Conservation (phyloP, 2,888 invertebrate species). For the Formica aserva region DNA sequence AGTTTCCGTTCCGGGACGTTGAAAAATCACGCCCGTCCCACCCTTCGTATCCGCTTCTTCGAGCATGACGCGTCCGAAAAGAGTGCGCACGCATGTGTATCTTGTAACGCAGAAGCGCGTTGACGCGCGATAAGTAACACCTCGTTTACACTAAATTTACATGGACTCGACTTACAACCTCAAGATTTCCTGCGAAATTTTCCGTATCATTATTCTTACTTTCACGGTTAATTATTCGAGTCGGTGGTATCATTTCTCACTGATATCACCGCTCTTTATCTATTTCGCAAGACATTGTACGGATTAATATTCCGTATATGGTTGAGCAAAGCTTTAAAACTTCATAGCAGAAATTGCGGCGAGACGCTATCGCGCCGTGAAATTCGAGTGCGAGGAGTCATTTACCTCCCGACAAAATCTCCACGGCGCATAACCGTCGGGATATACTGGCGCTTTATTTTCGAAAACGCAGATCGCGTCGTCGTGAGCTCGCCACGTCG, state of each 20-base stretch:
- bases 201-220: background rate
- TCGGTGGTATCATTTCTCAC: too few species aligned
- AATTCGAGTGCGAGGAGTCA: conserved; percentile 32
- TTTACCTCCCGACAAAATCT: conserved; percentile 1
- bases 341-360: conserved; percentile 46
- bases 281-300: conserved; percentile 16
- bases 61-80: conserved; percentile 65
- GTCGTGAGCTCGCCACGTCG: conserved; percentile 56
- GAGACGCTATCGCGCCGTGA: conserved; percentile 37
- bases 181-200: background rate
- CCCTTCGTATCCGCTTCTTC: conserved; percentile 47
- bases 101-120: conserved; percentile 15
- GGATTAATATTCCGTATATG: conserved; percentile 20
- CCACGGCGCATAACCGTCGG: conserved; percentile 34
- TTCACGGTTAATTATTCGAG: background rate
- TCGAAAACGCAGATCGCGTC: conserved; percentile 54
- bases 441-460: conserved; percentile 66
- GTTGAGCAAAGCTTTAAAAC: conserved; percentile 37
- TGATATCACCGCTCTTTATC: background rate
- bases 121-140: conserved; percentile 40
- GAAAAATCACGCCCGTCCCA: conserved; percentile 70
- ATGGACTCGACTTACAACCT: background rate
- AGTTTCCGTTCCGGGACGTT: conserved; percentile 72
- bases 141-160: background rate
- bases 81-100: conserved; percentile 21